Conservation (phyloP, 2,797 vertebrate genomes). For the Sebastes cheni region DNA sequence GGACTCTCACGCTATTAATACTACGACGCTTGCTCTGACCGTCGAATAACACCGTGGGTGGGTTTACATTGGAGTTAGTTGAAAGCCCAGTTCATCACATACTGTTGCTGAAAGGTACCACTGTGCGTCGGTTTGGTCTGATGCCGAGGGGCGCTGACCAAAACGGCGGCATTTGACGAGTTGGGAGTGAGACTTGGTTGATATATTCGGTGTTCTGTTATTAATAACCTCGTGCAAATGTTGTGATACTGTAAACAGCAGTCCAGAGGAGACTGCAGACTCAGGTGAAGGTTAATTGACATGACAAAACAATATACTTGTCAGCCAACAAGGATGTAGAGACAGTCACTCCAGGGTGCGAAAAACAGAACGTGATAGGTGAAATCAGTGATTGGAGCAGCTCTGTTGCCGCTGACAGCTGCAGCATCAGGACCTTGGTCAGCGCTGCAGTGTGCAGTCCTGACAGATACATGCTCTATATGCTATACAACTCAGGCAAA, state of each 20-base stretch:
- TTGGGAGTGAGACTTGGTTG: too few species aligned
- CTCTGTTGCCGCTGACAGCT: background rate
- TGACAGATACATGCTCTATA: background rate
- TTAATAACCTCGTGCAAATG: background rate
- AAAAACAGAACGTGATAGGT: background rate
- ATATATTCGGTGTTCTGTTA: background rate
- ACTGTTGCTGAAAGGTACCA: too few species aligned
- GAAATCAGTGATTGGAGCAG: background rate
- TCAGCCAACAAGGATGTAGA: background rate
- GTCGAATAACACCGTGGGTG: too few species aligned
- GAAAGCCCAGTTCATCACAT: too few species aligned
- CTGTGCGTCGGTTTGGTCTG: too few species aligned
- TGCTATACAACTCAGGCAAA: background rate
- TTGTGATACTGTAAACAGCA: background rate
- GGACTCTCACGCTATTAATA: too few species aligned
- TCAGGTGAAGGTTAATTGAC: background rate
- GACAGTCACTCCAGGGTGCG: background rate
- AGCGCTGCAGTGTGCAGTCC: background rate
- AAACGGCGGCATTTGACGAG: too few species aligned
- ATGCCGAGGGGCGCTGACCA: too few species aligned
- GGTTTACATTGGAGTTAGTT: too few species aligned
- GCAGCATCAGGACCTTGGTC: background rate
- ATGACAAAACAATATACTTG: background rate
- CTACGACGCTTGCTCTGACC: too few species aligned
- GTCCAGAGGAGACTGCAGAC: background rate